Evolutionary conservation across 1,140 invertebrate genomes (phyloP).

Genomic region (Macrobrachium rosenbergii): DNA sequence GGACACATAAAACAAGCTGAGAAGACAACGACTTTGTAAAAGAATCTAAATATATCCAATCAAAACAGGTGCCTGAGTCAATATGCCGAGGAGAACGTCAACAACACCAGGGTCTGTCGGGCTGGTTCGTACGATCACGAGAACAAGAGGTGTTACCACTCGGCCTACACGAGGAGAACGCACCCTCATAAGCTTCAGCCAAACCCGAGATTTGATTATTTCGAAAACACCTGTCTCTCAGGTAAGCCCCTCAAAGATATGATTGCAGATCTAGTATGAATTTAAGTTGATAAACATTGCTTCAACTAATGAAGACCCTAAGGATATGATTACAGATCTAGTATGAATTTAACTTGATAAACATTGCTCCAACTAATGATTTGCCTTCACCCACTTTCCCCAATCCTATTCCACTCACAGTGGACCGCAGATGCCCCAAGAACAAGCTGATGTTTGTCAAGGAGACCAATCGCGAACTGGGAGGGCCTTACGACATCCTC

Average conservation of each 20-base stretch:
- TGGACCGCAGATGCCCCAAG: constrained; percentile 83
- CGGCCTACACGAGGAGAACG: constrained; percentile 84
- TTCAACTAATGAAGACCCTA: constrained; percentile 79
- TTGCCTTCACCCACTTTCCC: background rate
- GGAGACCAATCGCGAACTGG: constrained; percentile 88
- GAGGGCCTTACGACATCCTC: constrained; percentile 88
- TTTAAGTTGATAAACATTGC: constrained; percentile 85
- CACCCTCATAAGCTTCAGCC: constrained; percentile 83
- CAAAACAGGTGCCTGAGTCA: constrained; percentile 83
- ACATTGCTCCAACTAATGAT: constrained; percentile 68
- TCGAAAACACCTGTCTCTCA: constrained; percentile 91
- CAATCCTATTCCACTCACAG: constrained; percentile 71
- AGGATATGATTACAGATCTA: background rate
- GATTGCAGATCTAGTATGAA: background rate
- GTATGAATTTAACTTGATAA: constrained; percentile 76
- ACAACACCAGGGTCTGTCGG: constrained; percentile 82
- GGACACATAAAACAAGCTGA: no score
- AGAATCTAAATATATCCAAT: no score
- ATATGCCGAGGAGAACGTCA: constrained; percentile 71
- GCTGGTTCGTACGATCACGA: constrained; percentile 86
- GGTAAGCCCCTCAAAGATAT: constrained; percentile 73
- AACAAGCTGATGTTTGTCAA: constrained; percentile 88
- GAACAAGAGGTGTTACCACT: constrained; percentile 82
- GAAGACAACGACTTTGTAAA: no score
- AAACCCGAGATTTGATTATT: constrained; percentile 88